phyloP scores from a whole-genome alignment of 2,888 invertebrate genomes.

The Adela reaumurella region DNA sequence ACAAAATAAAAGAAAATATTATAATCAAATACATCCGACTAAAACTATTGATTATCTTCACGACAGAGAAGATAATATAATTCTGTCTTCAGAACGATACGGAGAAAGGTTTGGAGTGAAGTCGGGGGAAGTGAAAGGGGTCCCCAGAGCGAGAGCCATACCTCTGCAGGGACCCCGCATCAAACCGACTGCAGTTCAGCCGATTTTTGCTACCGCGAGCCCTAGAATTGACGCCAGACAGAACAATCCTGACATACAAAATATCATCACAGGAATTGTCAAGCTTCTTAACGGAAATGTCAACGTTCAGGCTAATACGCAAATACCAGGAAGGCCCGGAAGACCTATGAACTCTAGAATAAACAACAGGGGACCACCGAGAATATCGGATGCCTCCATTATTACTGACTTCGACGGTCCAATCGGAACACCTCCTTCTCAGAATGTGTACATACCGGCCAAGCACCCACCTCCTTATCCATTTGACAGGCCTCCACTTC shows the following conservation, averaged over 20 bases:
- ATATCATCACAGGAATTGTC: slow-evolving; percentile 86
- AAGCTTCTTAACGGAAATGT: slow-evolving; percentile 86
- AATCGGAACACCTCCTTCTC: slow-evolving; percentile 24
- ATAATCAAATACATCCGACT: slow-evolving; percentile 52
- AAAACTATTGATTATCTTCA: slow-evolving; percentile 37
- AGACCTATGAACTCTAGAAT: slow-evolving; percentile 74
- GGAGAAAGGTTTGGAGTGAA: slow-evolving; percentile 43
- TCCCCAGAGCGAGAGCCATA: slow-evolving; percentile 67
- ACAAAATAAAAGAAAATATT: slow-evolving; percentile 44
- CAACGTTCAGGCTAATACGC: slow-evolving; percentile 76
- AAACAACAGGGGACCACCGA: slow-evolving; percentile 86
- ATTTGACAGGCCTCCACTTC: slow-evolving; percentile 67
- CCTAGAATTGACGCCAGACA: slow-evolving; percentile 38
- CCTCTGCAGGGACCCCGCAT: slow-evolving; percentile 66
- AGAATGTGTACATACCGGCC: slow-evolving; percentile 39
- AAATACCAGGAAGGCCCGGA: slow-evolving; percentile 56
- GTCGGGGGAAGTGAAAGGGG: slow-evolving; percentile 76
- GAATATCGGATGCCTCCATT: slow-evolving; percentile 75
- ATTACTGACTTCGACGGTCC: slow-evolving; percentile 58
- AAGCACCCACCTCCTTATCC: slow-evolving; percentile 68
- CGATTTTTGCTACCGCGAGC: slow-evolving; percentile 51
- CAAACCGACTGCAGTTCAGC: slow-evolving; percentile 50
- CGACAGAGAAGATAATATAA: slow-evolving; percentile 30
- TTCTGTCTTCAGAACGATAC: slow-evolving; percentile 34
- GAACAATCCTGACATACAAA: slow-evolving; percentile 69